Evolutionary conservation across 1,140 invertebrate genomes (phyloP).

Genomic region (Papilio aristodemus): DNA sequence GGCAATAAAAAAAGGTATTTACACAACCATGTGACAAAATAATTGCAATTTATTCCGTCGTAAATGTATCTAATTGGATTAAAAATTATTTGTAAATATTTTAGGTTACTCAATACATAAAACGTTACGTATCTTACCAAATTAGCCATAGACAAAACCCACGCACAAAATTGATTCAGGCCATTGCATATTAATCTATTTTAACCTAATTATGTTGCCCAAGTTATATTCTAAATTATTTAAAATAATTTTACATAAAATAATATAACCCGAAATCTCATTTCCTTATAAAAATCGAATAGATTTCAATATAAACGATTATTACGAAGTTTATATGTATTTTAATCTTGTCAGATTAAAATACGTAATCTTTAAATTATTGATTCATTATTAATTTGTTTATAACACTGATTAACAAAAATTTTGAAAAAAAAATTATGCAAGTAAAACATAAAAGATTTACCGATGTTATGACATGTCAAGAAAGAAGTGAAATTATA

Average conservation of each 20-base stretch:
- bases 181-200: neutral
- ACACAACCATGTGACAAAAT: too few species aligned
- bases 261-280: neutral
- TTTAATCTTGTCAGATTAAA: conserved; percentile 7
- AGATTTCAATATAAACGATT: neutral
- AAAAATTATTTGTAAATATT: neutral
- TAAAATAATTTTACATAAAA: neutral
- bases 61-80: too few species aligned
- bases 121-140: neutral
- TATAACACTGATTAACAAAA: neutral
- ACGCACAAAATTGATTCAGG: neutral
- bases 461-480: neutral
- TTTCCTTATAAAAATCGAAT: conserved; percentile 8
- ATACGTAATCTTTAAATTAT: conserved; percentile 4
- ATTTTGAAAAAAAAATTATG: neutral
- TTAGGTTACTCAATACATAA: neutral
- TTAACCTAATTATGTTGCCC: too few species aligned
- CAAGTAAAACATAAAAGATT: neutral
- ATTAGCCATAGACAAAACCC: neutral
- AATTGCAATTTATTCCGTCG: too few species aligned
- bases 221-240: too few species aligned
- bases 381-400: neutral
- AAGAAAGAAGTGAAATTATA: neutral
- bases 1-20: too few species aligned
- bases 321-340: neutral